Evolutionary conservation across 2,797 vertebrate genomes (phyloP).

Genomic region (Microctenopoma stevenorrisi): DNA sequence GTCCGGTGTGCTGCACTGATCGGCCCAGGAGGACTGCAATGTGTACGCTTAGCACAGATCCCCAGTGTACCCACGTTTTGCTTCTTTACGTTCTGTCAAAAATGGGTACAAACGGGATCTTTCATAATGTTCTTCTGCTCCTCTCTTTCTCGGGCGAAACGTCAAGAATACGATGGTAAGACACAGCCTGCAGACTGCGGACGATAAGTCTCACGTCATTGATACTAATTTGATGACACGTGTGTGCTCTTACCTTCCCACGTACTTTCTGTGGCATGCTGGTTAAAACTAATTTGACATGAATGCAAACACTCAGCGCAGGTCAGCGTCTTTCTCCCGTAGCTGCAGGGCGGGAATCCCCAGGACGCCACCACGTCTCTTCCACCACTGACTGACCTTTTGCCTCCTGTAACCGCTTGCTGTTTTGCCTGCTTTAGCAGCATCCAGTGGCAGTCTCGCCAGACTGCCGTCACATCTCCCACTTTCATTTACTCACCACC

Average conservation of each 20-base stretch:
- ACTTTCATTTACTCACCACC: conserved; percentile 36
- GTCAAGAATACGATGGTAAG: conserved; percentile 93
- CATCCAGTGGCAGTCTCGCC: conserved; percentile 51
- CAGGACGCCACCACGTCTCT: conserved; percentile 37
- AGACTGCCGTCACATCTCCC: conserved; percentile 37
- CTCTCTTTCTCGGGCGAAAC: conserved; percentile 77
- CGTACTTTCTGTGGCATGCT: conserved; percentile 64
- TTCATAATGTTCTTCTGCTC: conserved; percentile 79
- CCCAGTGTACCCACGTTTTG: conserved; percentile 74
- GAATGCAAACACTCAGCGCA: conserved; percentile 13
- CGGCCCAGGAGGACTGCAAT: conserved; percentile 62
- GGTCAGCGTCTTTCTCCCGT: conserved; percentile 10
- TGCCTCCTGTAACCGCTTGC: conserved; percentile 59
- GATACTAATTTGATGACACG: conserved; percentile 67
- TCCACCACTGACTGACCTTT: conserved; percentile 57
- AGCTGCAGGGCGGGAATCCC: conserved; percentile 26
- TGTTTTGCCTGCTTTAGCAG: conserved; percentile 58
- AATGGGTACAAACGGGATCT: conserved; percentile 76
- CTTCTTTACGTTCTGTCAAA: conserved; percentile 42
- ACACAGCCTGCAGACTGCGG: conserved; percentile 57
- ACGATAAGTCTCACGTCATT: conserved; percentile 48
- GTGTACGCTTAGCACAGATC: conserved; percentile 77
- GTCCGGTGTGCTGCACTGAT: conserved; percentile 5
- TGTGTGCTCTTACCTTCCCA: conserved; percentile 51
- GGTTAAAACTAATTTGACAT: conserved; percentile 51